Evolutionary conservation across 2,888 invertebrate genomes (phyloP).

Genomic region (Polymixis flavicincta): DNA sequence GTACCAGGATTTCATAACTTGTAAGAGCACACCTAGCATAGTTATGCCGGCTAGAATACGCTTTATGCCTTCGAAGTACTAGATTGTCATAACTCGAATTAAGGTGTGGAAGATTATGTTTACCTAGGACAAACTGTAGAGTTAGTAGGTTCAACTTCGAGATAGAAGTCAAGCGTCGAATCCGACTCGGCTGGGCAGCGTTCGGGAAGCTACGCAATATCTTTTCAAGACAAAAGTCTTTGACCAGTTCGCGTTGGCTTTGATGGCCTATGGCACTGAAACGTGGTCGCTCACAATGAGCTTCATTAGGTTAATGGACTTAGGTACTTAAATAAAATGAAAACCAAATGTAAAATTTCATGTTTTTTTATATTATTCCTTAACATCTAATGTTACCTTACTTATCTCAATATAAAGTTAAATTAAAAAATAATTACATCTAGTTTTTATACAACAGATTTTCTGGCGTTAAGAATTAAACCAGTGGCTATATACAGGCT

Average conservation of each 20-base stretch:
- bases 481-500: conserved; percentile 56
- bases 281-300: too few species aligned
- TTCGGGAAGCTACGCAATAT: not conserved
- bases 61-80: too few species aligned
- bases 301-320: not conserved
- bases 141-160: not conserved
- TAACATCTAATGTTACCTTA: conserved; percentile 58
- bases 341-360: conserved; percentile 55
- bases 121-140: too few species aligned
- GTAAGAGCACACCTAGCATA: too few species aligned
- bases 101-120: too few species aligned
- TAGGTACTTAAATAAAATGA: conserved; percentile 26
- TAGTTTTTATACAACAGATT: conserved; percentile 64
- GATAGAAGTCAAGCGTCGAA: not conserved
- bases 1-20: too few species aligned
- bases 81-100: too few species aligned
- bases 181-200: not conserved
- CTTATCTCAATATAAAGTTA: conserved; percentile 46
- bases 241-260: too few species aligned
- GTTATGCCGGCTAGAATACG: too few species aligned
- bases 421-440: conserved; percentile 59
- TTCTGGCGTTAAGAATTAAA: conserved; percentile 45
- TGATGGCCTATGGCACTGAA: too few species aligned
- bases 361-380: conserved; percentile 62
- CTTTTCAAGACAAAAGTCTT: too few species aligned